Evolutionary conservation across 2,797 vertebrate species (phyloP).

Genomic region (Acrocephalus scirpaceus): DNA sequence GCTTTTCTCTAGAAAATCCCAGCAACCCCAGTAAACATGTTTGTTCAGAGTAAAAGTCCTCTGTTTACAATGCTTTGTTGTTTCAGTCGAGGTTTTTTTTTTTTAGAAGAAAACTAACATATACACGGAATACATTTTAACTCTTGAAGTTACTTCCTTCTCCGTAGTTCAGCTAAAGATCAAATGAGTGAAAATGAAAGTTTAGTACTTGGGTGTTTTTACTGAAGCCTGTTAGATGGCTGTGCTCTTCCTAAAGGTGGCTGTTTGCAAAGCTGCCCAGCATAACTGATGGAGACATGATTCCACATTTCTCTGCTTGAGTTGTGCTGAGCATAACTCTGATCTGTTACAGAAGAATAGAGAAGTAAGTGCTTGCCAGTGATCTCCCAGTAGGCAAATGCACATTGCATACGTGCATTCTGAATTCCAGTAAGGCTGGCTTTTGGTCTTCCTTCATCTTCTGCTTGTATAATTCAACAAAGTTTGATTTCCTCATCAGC

Average conservation of each 20-base stretch:
- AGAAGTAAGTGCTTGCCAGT: not conserved
- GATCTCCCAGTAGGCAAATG: not conserved
- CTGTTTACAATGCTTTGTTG: not conserved
- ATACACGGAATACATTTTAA: not conserved
- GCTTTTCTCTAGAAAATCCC: not conserved
- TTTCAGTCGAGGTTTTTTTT: not conserved
- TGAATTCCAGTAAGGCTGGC: not conserved
- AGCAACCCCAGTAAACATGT: not conserved
- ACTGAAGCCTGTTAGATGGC: not conserved
- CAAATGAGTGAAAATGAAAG: not conserved
- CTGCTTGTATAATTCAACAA: conserved; percentile 11
- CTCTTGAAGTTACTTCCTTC: not conserved
- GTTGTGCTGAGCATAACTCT: not conserved
- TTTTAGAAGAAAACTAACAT: not conserved
- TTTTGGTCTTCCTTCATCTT: conserved; percentile 11
- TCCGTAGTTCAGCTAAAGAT: not conserved
- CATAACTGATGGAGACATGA: not conserved
- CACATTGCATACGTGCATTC: not conserved
- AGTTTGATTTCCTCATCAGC: not conserved
- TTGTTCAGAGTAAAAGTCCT: not conserved
- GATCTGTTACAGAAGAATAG: not conserved
- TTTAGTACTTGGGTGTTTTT: not conserved
- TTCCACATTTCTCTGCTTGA: not conserved
- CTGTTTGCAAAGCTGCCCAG: not conserved
- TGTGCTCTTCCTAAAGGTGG: not conserved